Percentiles rank a stretch among this genome's conserved stretches.
Evolutionary conservation across 2,888 invertebrate species (phyloP).

Genomic region (Tribolium freemani): DNA sequence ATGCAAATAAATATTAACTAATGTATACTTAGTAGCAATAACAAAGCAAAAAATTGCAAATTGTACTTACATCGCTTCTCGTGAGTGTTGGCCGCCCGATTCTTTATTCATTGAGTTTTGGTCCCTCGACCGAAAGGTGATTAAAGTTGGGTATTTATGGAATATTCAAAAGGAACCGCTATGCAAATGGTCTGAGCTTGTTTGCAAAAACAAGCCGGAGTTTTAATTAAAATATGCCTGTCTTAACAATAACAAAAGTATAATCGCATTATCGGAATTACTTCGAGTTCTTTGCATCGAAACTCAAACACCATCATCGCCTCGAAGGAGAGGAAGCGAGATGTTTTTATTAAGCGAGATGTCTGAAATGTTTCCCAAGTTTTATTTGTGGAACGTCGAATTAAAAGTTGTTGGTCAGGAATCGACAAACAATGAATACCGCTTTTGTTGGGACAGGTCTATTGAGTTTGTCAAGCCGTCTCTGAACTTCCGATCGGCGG

Average conservation of each 20-base stretch:
- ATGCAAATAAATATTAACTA: conserved; percentile 13
- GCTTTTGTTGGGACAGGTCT: conserved; percentile 47
- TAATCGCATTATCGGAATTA: conserved; percentile 54
- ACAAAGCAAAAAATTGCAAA: background rate
- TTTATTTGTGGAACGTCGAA: conserved; percentile 46
- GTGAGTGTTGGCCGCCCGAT: too few relatives aligned
- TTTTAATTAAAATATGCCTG: conserved; percentile 54
- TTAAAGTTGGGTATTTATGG: conserved; percentile 52
- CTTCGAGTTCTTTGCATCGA: conserved; percentile 40
- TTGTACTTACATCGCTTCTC: too few relatives aligned
- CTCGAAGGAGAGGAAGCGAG: conserved; percentile 23
- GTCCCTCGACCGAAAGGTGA: conserved; percentile 50
- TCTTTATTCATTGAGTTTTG: conserved; percentile 42
- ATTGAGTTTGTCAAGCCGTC: conserved; percentile 44
- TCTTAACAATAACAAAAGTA: conserved; percentile 53
- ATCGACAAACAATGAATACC: conserved; percentile 47
- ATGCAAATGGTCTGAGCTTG: conserved; percentile 52
- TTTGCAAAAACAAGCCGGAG: conserved; percentile 50
- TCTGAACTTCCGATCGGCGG: conserved; percentile 44
- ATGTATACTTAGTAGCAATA: background rate
- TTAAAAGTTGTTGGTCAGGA: conserved; percentile 46
- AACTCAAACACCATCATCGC: conserved; percentile 33
- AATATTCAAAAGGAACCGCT: conserved; percentile 53
- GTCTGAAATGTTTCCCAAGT: conserved; percentile 45
- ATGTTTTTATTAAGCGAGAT: conserved; percentile 45